Evolutionary conservation across 2,113 vertebrate species (phyloP).

Genomic region (Otocyon megalotis): DNA sequence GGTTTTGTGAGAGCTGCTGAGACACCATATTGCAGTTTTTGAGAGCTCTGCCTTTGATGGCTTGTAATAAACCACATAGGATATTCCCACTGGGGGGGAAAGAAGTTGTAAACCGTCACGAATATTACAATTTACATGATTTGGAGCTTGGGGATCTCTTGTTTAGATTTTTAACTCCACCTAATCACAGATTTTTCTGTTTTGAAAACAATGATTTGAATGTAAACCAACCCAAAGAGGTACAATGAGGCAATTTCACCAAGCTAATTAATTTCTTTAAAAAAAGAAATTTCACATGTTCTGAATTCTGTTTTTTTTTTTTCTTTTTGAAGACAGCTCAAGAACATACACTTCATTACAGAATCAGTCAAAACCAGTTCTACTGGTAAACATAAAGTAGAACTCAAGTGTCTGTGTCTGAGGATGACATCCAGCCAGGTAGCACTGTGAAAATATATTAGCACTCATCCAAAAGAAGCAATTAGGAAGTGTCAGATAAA

Average conservation of each 20-base stretch:
- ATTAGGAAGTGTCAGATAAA: conserved; percentile 67
- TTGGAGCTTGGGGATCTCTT: conserved; percentile 76
- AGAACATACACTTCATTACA: conserved; percentile 60
- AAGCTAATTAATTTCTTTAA: conserved; percentile 73
- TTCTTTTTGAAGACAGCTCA: conserved; percentile 29
- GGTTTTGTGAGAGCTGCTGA: conserved; percentile 55
- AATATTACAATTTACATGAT: conserved; percentile 78
- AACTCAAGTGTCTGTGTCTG: conserved; percentile 36
- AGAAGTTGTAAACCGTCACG: conserved; percentile 74
- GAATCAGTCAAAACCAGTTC: conserved; percentile 52
- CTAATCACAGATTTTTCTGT: conserved; percentile 69
- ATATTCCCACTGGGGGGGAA: conserved; percentile 40
- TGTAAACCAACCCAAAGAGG: conserved; percentile 68
- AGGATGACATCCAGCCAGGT: conserved; percentile 55
- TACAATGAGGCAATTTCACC: conserved; percentile 49
- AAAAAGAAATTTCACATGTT: conserved; percentile 58
- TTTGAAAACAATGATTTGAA: conserved; percentile 76
- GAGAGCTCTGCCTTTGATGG: conserved; percentile 68
- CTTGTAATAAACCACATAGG: conserved; percentile 67
- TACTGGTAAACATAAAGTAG: neutral
- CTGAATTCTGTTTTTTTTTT: neutral
- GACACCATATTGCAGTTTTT: conserved; percentile 61
- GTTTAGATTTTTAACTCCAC: conserved; percentile 69
- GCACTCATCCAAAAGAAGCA: conserved; percentile 57
- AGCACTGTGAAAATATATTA: conserved; percentile 66